Evolutionary conservation across 1,140 invertebrate genomes (phyloP).

Genomic region (Paraescarpia echinospica): DNA sequence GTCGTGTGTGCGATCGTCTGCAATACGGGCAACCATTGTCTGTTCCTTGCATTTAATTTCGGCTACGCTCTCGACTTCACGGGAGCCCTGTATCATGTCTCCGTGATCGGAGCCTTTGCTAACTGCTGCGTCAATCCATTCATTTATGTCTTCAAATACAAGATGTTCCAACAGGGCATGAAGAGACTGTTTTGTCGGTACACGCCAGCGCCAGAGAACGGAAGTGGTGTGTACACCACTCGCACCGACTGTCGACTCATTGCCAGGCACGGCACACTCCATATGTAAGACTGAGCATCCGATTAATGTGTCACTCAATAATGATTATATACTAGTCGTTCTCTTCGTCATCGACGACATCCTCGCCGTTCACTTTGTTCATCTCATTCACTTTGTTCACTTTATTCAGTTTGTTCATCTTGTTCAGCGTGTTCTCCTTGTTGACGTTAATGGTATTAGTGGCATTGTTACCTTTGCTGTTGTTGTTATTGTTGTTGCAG

Average conservation of each 20-base stretch:
- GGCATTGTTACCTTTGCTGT: not conserved
- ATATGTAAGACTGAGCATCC: not conserved
- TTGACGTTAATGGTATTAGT: too few species aligned
- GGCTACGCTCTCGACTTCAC: conserved; percentile 11
- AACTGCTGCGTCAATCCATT: conserved; percentile 26
- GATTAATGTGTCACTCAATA: not conserved
- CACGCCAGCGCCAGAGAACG: too few species aligned
- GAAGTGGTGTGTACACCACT: not conserved
- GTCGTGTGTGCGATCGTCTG: conserved; percentile 10
- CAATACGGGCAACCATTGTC: not conserved
- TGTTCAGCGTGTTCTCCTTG: too few species aligned
- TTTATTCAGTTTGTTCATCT: too few species aligned
- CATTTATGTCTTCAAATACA: conserved; percentile 18
- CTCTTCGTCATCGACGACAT: too few species aligned
- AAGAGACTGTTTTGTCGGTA: not conserved
- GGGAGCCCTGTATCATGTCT: conserved; percentile 9
- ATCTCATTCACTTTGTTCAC: too few species aligned
- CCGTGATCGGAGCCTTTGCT: conserved; percentile 13
- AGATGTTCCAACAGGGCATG: conserved; percentile 10
- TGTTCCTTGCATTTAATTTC: conserved; percentile 17
- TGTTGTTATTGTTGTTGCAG: not conserved
- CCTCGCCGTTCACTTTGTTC: too few species aligned
- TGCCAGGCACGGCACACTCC: not conserved
- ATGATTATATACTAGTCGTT: too few species aligned
- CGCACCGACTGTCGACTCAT: not conserved